Conservation (phyloP, 2,797 vertebrate species). For the Sitta carolinensis region DNA sequence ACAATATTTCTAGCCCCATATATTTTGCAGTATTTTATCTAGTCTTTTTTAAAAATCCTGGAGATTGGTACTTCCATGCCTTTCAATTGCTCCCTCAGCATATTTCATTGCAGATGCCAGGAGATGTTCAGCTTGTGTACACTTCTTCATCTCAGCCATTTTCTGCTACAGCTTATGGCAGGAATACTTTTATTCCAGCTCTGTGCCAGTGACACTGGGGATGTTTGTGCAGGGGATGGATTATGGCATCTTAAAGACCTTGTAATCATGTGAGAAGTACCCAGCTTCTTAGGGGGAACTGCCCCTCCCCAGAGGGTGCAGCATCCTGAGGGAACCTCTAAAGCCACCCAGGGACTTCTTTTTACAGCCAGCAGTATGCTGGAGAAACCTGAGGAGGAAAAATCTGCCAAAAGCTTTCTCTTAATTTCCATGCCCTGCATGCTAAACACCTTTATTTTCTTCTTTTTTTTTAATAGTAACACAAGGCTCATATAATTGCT, state of each 20-base stretch:
- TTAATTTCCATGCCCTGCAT: background rate
- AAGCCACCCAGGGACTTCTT: background rate
- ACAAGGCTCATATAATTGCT: background rate
- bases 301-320: background rate
- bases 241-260: background rate
- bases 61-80: background rate
- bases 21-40: background rate
- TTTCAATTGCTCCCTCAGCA: background rate
- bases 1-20: background rate
- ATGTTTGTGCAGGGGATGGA: background rate
- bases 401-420: background rate
- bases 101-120: background rate
- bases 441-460: background rate
- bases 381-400: background rate
- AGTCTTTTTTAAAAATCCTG: background rate
- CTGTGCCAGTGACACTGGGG: fast-evolving
- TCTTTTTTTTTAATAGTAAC: background rate
- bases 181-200: background rate
- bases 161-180: background rate
- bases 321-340: background rate
- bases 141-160: background rate
- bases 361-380: background rate
- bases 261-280: background rate
- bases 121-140: background rate
- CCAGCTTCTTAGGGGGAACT: background rate